Evolutionary conservation across 2,888 invertebrate genomes (phyloP), one percentile per base, ranked within the genome.

Genomic region (Latrodectus hesperus): DNA sequence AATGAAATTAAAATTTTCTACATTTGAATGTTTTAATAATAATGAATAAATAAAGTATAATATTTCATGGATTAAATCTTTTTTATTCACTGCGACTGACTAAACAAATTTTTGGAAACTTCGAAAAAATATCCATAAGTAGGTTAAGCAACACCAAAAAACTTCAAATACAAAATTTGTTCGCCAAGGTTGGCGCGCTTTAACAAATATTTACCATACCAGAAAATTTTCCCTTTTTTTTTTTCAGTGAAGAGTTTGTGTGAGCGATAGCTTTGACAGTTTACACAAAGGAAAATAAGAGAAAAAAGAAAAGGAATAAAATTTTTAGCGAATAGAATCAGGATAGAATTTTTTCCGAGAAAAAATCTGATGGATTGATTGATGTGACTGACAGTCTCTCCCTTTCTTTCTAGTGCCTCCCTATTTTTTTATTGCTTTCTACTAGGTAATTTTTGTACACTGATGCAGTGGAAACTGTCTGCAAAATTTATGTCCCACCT

Each of bases 331-430:
- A 77, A 77, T 83, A 84, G 77, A 84, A 84, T 77, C 67, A 78
- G 72, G 67, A 64, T 22, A 52, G 68, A 16, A 78, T 73, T 83
- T 88, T 88, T 88, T 83, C 72, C n/a, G 49, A 67, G 78, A 73
- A 60, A 60, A 81, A 83, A 88, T 83, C 79, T 88, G 88, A 88
- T 88, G 78, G 83, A 88, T 81, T 87, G 86, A 87, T 88, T 82
- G 87, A 88, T 88, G 83, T 55, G 67, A 52, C 55, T 81, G 75
- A 81, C 80, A 72, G 68, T 12, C 60, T 72, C 71, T 53, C 53
- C 49, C 70, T 72, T 14, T 72, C 49, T 72, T 22, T 9, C 72
- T 38, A 38, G 38, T 38, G 38, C 38, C 38, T 38, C 38, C 38
- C 38, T 6, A 38, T 70, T 60, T 65, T 53, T 79, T 78, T 78